Evolutionary conservation across 2,113 vertebrate species (phyloP), one percentile per base, ranked within the genome.

Genomic region (Upupa epops): DNA sequence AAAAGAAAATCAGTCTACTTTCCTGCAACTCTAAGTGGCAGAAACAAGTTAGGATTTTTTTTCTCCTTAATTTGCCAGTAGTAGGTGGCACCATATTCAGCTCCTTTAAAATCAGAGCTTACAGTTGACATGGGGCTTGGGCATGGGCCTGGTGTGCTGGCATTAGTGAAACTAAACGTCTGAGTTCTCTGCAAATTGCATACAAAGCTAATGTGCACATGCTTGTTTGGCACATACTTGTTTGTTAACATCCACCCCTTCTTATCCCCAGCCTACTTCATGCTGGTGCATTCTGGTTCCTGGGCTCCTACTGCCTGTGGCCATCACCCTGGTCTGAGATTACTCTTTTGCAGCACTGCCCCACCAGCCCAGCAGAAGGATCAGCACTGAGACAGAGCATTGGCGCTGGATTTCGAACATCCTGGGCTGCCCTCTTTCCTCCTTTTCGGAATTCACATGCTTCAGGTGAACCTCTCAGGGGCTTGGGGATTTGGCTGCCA

Each of bases 181-280:
- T 25, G 70, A n/a, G 12, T 29, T 14, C 31, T 46, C 40, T 65
- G 46, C 59, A 60, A 46, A 31, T 3, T 24, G 3, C 1, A 14
- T 21, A 32, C 56, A 46, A 55, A 68, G 11, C 5, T 73, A 7
- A 4, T 3, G 10, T 2, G 7, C 14, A 4, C 1, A 34, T 22
- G 51, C 3, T 20, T 4, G 0, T 2, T 22, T 8, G 55, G 7
- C 14, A 4, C 1, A 34, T 22, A 55, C 3, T 20, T 4, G 0
- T 2, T 22, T 8, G 55, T 36, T 59, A 32, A 60, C 48, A n/a
- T 4, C 4, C 4, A 2, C 34, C n/a, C 20, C n/a, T 54, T 9
- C 3, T 58, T n/a, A n/a, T n/a, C n/a, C n/a, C n/a, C n/a, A n/a
- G n/a, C n/a, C n/a, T n/a, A n/a, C n/a, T n/a, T 58, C 22, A 42